Base-by-base conservation (phyloP, 1,140 invertebrate species). In the Saccostrea cuccullata region DNA sequence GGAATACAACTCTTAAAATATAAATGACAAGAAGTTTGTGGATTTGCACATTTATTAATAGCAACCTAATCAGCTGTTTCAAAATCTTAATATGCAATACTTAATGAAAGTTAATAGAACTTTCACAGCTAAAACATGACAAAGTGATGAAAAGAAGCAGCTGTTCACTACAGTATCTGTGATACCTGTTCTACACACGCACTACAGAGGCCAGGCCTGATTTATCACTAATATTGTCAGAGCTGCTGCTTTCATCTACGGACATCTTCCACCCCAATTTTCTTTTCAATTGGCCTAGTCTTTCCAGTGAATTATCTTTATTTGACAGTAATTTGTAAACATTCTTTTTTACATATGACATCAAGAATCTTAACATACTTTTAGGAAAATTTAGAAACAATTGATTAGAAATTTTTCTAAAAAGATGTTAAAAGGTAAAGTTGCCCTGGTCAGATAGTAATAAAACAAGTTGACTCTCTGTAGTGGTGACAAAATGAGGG, bases 61-160 rank as follows among this genome's bases (percentile, higher is more conserved):
- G 70, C 70, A 77, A 77, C 70, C 70, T 77, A 77, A 77, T 77
- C 70, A 77, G 70, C 70, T 77, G 70, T 77, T 36, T 77, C 70
- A 26, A 77, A 67, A 77, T 77, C 30, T 77, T 26, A 15, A 77
- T 30, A 77, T 77, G 30, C 70, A 77, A 77, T 77, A 26, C 70
- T 26, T 77, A 77, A 15, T 64, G 58, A 20, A 60, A 64, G 26
- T 30, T 26, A 36, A 20, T 26, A 77, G 15, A 77, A 77, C 15
- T 26, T 5, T 77, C 70, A 77, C 70, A 77, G 5, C 70, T 77
- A 77, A 36, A 17, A 30, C 13, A 77, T 77, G 70, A 77, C 23
- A 11, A 36, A 36, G 30, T 77, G 70, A 36, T 13, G 26, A 30
- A 9, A 36, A 77, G 26, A 77, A 77, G 70, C 70, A 15, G 5